Evolutionary conservation across 2,113 vertebrate genomes (phyloP), one percentile per base, ranked within the genome.

Genomic region (Gadus chalcogrammus): DNA sequence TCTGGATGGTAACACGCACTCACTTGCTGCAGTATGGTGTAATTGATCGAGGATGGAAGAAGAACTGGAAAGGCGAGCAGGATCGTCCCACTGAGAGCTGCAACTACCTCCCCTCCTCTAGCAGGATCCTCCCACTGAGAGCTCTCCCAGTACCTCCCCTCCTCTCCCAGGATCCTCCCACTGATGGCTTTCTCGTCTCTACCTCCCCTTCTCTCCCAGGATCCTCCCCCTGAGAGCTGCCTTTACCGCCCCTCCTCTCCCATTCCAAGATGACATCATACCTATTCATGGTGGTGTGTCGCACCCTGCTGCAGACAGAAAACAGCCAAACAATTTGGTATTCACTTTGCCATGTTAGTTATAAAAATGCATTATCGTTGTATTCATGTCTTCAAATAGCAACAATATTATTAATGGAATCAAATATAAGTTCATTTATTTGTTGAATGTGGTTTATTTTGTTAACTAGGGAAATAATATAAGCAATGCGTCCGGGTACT

Each of bases 191-290:
- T 20, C 20, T 20, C 20, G 20, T 20, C 20, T 20, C 20, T 24
- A 53, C 8, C 9, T 53, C 52, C 52, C 52, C 52, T 53, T 3
- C 52, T 12, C 52, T 53, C 52, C 9, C 55, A 42, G 55, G 15
- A 16, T 56, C 55, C 55, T 56, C 55, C 55, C 55, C 86, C 86
- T 20, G 20, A 79, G 67, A 59, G 20, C 59, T 65, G 60, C 20
- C 20, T 20, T 20, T 20, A 20, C 20, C 72, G 68, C 77, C 77
- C 87, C 73, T 71, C 81, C 85, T 65, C 74, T 74, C 42, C 38
- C 78, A 67, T 77, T 78, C 72, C 79, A 79, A 77, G 80, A 90
- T 90, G 87, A 90, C 89, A 87, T 90, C 85, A 90, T 90, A 77
- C 52, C 67, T 77, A 20, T 28, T 24, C 24, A 15, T 58, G 20